Base-by-base conservation (phyloP, 2,888 invertebrate species). In the Zygogramma bicolorata region DNA sequence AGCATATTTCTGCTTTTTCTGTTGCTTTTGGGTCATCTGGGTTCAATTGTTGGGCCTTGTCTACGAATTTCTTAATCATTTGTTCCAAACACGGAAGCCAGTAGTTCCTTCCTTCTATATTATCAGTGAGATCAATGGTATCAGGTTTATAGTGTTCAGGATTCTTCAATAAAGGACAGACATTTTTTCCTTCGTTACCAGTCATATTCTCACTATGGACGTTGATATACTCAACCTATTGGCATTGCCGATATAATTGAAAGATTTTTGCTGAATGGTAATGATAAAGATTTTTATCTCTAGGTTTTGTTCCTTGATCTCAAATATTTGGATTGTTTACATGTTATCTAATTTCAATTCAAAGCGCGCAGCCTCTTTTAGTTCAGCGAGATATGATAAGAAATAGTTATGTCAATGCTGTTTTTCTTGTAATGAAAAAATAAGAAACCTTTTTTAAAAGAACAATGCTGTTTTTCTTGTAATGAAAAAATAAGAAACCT, bases 81-180 rank as follows among this genome's bases (percentile, higher is more conserved):
- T 93, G 93, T 85, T 95, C 94, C 85, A 98, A 95, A 86, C 97
- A 97, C 75, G 93, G 91, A 59, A 98, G 90, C 98, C 98, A 99
- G 87, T 98, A 98, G 79, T 90, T 92, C 85, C 95, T 91, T 13
- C 97, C 98, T 84, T 95, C 94, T 77, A 90, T 89, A 86, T 98
- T 97, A 81, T 91, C 91, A 73, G 94, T 92, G 70, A 99, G 90
- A 88, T 98, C 97, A 77, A 97, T 93, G 31, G 97, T 96, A 86
- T 99, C 98, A 0, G 98, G 97, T 85, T 92, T 91, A 88, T 98
- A 98, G 83, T 91, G 90, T 78, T 90, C 89, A 66, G 94, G 93
- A 87, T 96, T 92, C 79, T 90, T 90, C 73, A 98, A 88, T 79
- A 98, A 88, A 6, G 94, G 93, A 84, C 95, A 95, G 65, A 94